Base-by-base conservation (phyloP, 2,888 invertebrate genomes). In the Troilus luridus region DNA sequence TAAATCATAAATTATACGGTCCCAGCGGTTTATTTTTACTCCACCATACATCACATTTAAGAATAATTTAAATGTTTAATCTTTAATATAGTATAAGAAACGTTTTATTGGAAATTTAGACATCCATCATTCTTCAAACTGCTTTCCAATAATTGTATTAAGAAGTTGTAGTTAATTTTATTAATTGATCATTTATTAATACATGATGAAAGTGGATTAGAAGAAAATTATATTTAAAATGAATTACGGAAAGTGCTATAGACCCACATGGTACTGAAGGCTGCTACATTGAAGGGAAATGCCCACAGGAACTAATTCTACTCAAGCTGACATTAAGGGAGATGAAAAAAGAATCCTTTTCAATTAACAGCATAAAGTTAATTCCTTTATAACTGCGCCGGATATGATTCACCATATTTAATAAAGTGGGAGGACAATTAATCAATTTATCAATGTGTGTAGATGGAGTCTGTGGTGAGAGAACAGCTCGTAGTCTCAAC, bases 331-430 rank as follows among this genome's bases (percentile, higher is more conserved):
- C 72, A 77, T 77, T 41, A 77, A 77, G 19, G 17, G 19, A 77
- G 72, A 77, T 77, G 72, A 77, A 77, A 77, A 77, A 72, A 77
- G 41, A 77, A 77, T 77, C 41, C 72, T 27, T 77, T 77, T 77
- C 72, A 77, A 77, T 77, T 77, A 77, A 41, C 41, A 24, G 41
- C 19, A 7, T 19, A 19, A 77, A 27, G 72, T 77, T 77, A 17
- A 77, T 77, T 77, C 27, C 72, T 14, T 77, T 77, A 27, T 41
- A 41, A 77, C 6, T 0, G 72, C 27, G 5, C 27, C 72, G 72
- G 72, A 77, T 41, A 77, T 77, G 72, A 77, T 77, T 77, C 72
- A 77, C 72, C 72, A 77, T 77, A 77, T 77, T 77, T 77, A 77
- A 77, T 77, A 77, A 77, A 77, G 27, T 77, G 72, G 41, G 19